Evolutionary conservation across 2,888 invertebrate species (phyloP), one percentile per base, ranked within the genome.

Genomic region (Tridacna gigas): DNA sequence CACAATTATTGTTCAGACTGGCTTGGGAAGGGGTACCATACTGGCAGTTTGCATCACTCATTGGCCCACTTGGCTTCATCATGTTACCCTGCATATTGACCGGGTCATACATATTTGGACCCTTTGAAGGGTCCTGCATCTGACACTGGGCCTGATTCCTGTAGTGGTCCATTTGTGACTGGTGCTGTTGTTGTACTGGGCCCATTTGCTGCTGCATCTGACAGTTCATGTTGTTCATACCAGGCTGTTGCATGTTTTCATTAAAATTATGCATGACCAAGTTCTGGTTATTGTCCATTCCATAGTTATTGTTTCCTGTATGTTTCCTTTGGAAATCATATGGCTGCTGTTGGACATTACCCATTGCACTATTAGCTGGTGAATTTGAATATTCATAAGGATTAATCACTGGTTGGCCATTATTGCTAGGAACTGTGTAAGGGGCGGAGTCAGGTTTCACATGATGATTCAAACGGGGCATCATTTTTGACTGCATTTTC

Each of bases 371-470:
- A 60, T 28, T 37, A 26, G 69, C 61, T 20, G 73, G 82, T 28
- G 80, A 66, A 63, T 83, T 83, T 37, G 83, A 66, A 77, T 90
- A 89, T 65, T 88, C 87, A 61, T 86, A 91, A n/a, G 90, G 89
- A 75, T 86, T 89, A 78, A 89, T 85, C 28, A 80, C 78, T 28
- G 83, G 79, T 48, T 90, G 90, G 20, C 91, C 91, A 77, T 88
- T 90, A 78, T 89, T 91, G 67, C 88, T 88, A 25, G 93, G 93
- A 65, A 92, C 91, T 73, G 91, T 93, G 83, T 93, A 93, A 0
- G 93, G 93, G 12, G 92, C 93, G 12, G 91, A 90, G 65, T 91
- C 92, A 20, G 92, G 89, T 83, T 92, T 92, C 84, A 91, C 90
- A 77, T 89, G 90, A 69, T 90, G 91, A 11, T 89, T 90, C 22